phyloP scores from a whole-genome alignment of 1,140 invertebrate species.

The Chymomyza costata region DNA sequence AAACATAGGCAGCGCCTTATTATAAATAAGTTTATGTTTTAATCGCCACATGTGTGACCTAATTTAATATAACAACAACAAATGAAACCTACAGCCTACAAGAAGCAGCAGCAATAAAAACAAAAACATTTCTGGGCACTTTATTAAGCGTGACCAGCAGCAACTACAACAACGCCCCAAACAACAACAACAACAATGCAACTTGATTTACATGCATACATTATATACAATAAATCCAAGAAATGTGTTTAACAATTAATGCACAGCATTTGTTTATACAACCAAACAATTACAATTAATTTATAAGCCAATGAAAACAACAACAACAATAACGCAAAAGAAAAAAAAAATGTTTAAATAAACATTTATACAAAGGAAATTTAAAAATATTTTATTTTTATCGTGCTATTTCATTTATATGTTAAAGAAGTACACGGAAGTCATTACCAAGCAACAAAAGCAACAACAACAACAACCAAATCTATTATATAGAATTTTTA shows the following conservation, averaged over 20 bases:
- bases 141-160: slow-evolving; percentile 38
- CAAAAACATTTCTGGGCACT: not conserved
- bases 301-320: no score
- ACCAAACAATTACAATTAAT: slow-evolving; percentile 53
- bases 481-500: no score
- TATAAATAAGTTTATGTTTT: slow-evolving; percentile 57
- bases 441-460: no score
- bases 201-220: slow-evolving; percentile 55
- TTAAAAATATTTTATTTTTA: slow-evolving; percentile 41
- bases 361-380: slow-evolving; percentile 31
- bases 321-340: no score
- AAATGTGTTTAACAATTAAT: slow-evolving; percentile 38
- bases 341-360: slow-evolving; percentile 27
- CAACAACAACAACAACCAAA: slow-evolving; percentile 7
- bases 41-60: slow-evolving; percentile 68
- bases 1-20: no score
- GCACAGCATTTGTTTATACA: slow-evolving; percentile 24
- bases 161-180: slow-evolving; percentile 22
- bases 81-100: slow-evolving; percentile 5
- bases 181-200: slow-evolving; percentile 48
- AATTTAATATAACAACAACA: slow-evolving; percentile 42
- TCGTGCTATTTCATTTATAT: slow-evolving; percentile 32
- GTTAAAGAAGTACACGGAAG: slow-evolving; percentile 44
- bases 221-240: slow-evolving; percentile 28
- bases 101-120: no score